These are phyloP conservation scores for Chymomyza caudatula DNA, from an alignment of 2,888 invertebrate species.

Conservation along the genomic window DNA sequence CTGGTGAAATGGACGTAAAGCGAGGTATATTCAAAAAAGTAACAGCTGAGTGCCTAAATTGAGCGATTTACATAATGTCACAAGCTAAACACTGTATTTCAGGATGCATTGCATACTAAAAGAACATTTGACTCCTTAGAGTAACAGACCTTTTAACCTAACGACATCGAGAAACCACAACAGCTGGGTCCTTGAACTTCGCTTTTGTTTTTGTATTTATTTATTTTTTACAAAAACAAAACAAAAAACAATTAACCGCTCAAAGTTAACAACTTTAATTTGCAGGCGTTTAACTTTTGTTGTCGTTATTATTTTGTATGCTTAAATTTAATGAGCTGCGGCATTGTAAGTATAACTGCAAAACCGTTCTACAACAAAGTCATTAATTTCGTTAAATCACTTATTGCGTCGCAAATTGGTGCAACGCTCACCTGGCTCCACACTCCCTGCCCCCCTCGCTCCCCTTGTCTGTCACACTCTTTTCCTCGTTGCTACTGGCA, in stretches of 20 bases:
- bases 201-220: not conserved
- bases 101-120: too few species aligned
- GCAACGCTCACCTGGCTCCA: not conserved
- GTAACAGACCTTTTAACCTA: too few species aligned
- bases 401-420: constrained; percentile 57
- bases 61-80: too few species aligned
- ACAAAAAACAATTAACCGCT: constrained; percentile 56
- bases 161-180: too few species aligned
- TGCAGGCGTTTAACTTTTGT: constrained; percentile 54
- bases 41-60: too few species aligned
- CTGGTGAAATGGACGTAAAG: too few species aligned
- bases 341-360: constrained; percentile 23
- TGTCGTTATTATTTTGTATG: constrained; percentile 51
- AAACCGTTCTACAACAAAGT: constrained; percentile 64
- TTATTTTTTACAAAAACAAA: not conserved
- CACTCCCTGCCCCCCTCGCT: not conserved
- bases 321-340: constrained; percentile 60
- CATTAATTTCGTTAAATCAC: constrained; percentile 68
- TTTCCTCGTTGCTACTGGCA: constrained; percentile 3
- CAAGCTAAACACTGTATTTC: too few species aligned
- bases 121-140: too few species aligned
- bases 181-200: too few species aligned
- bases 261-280: constrained; percentile 67
- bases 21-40: too few species aligned
- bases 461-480: constrained; percentile 10